Conservation (phyloP, 2,113 vertebrate genomes). For the Felis chaus region DNA sequence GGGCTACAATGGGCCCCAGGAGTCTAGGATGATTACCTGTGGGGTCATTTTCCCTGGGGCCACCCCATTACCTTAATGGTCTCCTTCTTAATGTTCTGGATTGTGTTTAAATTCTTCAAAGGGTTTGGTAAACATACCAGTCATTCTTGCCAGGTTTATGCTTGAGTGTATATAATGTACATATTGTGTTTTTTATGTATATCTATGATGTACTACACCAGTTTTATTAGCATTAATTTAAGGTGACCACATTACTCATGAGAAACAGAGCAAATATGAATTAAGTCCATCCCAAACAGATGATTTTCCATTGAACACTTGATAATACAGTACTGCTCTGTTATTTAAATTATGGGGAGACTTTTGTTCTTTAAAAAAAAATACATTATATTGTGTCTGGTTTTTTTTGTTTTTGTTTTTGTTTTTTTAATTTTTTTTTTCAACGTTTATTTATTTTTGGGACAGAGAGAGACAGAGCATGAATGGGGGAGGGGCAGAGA, state of each 20-base stretch:
- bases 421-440: too few relatives aligned
- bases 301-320: not conserved
- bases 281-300: slow-evolving; percentile 35
- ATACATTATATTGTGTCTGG: not conserved
- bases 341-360: slow-evolving; percentile 34
- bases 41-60: slow-evolving; percentile 13
- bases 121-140: slow-evolving; percentile 40
- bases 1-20: not conserved
- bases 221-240: slow-evolving; percentile 57
- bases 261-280: slow-evolving; percentile 40
- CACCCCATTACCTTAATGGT: not conserved
- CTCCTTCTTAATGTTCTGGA: not conserved
- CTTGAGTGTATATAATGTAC: not conserved
- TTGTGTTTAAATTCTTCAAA: slow-evolving; percentile 52
- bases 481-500: too few relatives aligned
- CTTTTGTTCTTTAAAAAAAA: not conserved
- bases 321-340: not conserved
- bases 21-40: not conserved
- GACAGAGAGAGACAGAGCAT: too few relatives aligned
- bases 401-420: slow-evolving; percentile 38
- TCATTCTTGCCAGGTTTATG: slow-evolving; percentile 53
- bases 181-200: slow-evolving; percentile 38
- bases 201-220: not conserved
- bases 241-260: slow-evolving; percentile 47
- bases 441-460: too few relatives aligned